These are phyloP conservation scores for Zapornia atra DNA, from an alignment of 2,113 vertebrate species.

Conservation along the genomic window DNA sequence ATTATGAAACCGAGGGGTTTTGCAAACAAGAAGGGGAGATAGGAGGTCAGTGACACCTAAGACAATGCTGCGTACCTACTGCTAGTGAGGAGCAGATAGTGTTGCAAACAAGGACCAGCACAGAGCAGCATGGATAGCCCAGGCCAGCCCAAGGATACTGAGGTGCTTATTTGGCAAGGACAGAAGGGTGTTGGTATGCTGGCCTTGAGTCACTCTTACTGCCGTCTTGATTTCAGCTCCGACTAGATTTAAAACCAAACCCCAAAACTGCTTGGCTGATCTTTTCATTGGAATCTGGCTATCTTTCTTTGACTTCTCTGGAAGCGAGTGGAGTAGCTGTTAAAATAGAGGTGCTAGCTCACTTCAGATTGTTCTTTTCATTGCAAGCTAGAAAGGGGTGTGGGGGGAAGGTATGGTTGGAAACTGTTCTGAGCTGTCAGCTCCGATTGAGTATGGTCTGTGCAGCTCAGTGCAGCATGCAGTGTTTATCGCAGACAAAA, in stretches of 20 bases:
- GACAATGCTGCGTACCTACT: neutral
- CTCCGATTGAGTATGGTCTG: neutral
- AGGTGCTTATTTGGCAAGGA: neutral
- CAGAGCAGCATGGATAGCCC: neutral
- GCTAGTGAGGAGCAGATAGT: neutral
- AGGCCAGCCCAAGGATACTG: neutral
- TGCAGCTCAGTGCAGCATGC: neutral
- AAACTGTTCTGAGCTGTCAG: conserved; percentile 40
- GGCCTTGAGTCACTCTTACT: neutral
- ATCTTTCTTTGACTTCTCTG: neutral
- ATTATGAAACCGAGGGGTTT: neutral
- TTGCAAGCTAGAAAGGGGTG: neutral
- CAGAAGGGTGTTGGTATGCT: neutral
- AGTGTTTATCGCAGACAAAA: conserved; percentile 18
- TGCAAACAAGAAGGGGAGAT: neutral
- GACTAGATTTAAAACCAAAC: neutral
- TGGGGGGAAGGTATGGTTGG: neutral
- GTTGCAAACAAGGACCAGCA: neutral
- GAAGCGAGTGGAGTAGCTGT: neutral
- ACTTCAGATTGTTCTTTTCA: neutral
- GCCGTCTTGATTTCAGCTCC: neutral
- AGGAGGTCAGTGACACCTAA: neutral
- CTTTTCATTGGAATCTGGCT: neutral
- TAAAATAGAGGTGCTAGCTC: neutral
- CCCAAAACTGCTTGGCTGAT: neutral